Percentiles rank a stretch among this genome's conserved stretches.
Evolutionary conservation across 37 sponge, comb jelly and placozoan species (phyloP).

Genomic region (Oopsacas minuta): DNA sequence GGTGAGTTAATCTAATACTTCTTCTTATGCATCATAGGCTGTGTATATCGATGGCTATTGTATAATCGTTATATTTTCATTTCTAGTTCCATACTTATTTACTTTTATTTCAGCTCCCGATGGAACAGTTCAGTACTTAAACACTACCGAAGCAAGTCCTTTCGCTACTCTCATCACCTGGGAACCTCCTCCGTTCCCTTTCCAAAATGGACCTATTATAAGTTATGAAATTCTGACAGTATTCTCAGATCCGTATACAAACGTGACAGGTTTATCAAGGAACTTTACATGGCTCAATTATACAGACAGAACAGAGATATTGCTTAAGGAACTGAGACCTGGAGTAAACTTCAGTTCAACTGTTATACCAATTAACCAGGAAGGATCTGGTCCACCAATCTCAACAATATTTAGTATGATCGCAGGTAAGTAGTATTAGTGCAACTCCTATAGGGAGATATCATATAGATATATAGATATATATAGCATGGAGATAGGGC

Average conservation of each 20-base stretch:
- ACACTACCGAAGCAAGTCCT: not conserved
- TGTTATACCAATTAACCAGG: not conserved
- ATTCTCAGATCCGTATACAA: not conserved
- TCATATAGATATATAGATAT: too few species aligned
- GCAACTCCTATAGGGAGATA: too few species aligned
- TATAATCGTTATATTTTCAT: not conserved
- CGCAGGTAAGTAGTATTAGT: not conserved
- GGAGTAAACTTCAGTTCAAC: not conserved
- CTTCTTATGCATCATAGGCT: not conserved
- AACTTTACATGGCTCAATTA: not conserved
- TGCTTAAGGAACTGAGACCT: not conserved
- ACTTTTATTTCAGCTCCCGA: not conserved
- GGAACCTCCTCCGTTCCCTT: not conserved
- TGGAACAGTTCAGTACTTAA: not conserved
- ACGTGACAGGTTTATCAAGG: not conserved
- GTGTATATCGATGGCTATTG: not conserved
- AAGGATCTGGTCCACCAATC: not conserved
- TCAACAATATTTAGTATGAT: not conserved
- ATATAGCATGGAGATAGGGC: too few species aligned
- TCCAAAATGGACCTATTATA: not conserved
- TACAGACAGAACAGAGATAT: not conserved
- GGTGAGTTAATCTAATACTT: constrained; percentile 1
- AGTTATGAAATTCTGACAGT: not conserved
- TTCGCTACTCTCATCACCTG: not conserved
- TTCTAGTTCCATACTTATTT: constrained; percentile 1